A percentile compares a stretch with the other conserved stretches of the same genome.
Evolutionary conservation across 2,888 invertebrate species (phyloP).

Genomic region (Tholera decimalis): DNA sequence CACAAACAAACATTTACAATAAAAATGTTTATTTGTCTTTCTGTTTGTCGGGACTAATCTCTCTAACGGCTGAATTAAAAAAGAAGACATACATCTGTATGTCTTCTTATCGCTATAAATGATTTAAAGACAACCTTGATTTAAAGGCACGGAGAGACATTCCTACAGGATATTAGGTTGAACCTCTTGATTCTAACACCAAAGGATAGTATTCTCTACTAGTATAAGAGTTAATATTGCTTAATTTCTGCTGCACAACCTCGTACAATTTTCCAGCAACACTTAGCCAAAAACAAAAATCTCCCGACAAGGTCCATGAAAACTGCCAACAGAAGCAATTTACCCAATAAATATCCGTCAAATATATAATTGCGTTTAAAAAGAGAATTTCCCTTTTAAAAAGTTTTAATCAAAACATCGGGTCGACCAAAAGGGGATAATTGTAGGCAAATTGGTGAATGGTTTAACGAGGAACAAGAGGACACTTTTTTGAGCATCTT

Average conservation of each 20-base stretch:
- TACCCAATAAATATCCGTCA: slow-evolving; percentile 63
- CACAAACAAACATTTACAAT: too few species aligned
- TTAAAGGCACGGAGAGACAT: too few species aligned
- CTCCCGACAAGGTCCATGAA: slow-evolving; percentile 42
- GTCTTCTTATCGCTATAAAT: too few species aligned
- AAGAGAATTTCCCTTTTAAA: slow-evolving; percentile 65
- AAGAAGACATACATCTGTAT: too few species aligned
- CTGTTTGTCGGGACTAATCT: too few species aligned
- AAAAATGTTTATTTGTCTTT: too few species aligned
- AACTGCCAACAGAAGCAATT: slow-evolving; percentile 40
- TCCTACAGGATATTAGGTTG: too few species aligned
- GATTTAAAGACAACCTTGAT: too few species aligned
- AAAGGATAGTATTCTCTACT: too few species aligned
- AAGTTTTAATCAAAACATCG: slow-evolving; percentile 81
- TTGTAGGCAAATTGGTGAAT: slow-evolving; percentile 85
- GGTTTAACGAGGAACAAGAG: slow-evolving; percentile 78
- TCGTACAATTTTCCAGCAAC: not conserved
- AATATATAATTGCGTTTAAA: slow-evolving; percentile 56
- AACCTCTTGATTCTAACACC: too few species aligned
- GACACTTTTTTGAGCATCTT: slow-evolving; percentile 73
- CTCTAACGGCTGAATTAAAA: too few species aligned
- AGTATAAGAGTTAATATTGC: not conserved
- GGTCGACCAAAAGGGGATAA: slow-evolving; percentile 81
- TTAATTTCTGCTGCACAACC: not conserved
- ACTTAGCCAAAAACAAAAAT: slow-evolving; percentile 10